Evolutionary conservation across 2,797 vertebrate species (phyloP).

Genomic region (Perodicticus potto): DNA sequence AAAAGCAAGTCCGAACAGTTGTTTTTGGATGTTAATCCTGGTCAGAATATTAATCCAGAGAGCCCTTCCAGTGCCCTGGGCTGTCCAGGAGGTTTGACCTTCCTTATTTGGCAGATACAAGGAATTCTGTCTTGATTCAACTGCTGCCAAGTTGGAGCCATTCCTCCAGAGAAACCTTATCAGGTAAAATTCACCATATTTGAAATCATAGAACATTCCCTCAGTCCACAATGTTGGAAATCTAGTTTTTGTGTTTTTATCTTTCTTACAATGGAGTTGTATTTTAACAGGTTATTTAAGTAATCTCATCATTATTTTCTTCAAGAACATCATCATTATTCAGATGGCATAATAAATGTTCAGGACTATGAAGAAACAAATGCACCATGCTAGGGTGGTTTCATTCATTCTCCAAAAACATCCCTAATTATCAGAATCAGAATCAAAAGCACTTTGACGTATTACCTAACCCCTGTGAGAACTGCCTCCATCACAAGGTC

Average conservation of each 20-base stretch:
- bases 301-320: conserved; percentile 27
- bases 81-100: background rate
- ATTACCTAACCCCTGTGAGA: too few relatives aligned
- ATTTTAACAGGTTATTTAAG: conserved; percentile 41
- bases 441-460: too few relatives aligned
- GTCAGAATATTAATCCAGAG: background rate
- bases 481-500: too few relatives aligned
- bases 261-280: conserved; percentile 35
- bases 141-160: background rate
- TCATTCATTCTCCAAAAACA: background rate
- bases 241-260: background rate
- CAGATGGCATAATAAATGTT: background rate
- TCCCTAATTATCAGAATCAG: too few relatives aligned
- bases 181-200: conserved; percentile 37
- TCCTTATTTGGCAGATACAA: background rate
- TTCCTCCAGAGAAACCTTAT: conserved; percentile 43
- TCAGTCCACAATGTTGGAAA: conserved; percentile 8
- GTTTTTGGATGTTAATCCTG: conserved; percentile 58
- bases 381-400: background rate
- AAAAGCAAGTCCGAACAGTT: conserved; percentile 63
- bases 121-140: conserved; percentile 52
- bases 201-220: conserved; percentile 43
- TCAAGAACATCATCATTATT: conserved; percentile 44
- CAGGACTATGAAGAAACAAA: background rate
- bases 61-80: conserved; percentile 53